Base-by-base conservation (phyloP, 2,888 invertebrate genomes). In the Unio delphinus region DNA sequence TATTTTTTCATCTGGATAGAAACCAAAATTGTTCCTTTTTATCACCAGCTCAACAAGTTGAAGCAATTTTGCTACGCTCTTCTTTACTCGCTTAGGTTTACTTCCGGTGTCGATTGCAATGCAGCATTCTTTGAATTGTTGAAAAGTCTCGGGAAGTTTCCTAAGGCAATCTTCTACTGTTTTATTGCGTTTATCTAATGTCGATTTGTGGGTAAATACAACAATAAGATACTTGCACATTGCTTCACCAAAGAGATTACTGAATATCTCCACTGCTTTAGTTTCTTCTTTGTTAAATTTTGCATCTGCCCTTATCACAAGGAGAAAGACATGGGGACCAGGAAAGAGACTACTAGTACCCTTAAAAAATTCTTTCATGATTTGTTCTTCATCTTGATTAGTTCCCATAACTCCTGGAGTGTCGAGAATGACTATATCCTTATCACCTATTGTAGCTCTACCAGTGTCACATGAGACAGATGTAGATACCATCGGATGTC, bases 221-320 rank as follows among this genome's bases (percentile, higher is more conserved):
- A 63, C 55, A 26, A 63, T 63, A 55, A 63, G 55, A 63, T 55
- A 55, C 23, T 23, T 54, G 34, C 8, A 63, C 26, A 63, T 26
- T 20, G 55, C 63, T 63, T 63, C 55, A 18, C 63, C 63, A 63
- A 63, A 63, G 7, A 28, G 5, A 3, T 55, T 23, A 28, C 26
- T 55, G 3, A 23, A 23, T 23, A 23, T 23, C 23, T 23, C 23
- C 23, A 23, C 23, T 23, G 23, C 23, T 23, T 23, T 55, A 55
- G 55, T 55, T 4, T 63, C 63, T n/a, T 63, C 63, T 15, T 17
- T 55, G 3, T 26, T 55, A 28, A 63, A 63, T 63, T 55, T 63
- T 55, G 55, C 55, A 55, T 63, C 63, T 5, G 63, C 63, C 23
- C 63, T 63, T 26, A 63, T 55, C 5, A 63, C 55, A 26, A 55